Base-by-base conservation (phyloP, 2,888 invertebrate genomes). In the Phyto melanocephala region DNA sequence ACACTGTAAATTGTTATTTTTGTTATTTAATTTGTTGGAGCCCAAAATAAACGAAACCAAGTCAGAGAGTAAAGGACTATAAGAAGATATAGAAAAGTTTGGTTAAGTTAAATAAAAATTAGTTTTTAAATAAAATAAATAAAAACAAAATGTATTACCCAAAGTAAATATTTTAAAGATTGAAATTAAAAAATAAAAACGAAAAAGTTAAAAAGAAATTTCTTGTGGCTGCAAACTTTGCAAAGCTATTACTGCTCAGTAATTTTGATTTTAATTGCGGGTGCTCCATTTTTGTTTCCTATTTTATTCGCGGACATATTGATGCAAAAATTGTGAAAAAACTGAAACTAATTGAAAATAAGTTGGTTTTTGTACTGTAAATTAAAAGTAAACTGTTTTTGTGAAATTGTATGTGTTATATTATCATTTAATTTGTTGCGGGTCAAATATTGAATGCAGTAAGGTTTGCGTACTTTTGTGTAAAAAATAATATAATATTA, bases 51-150 rank as follows among this genome's bases (percentile, higher is more conserved):
- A 40, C 8, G 35, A 35, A 22, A 33, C 37, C 81, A 72, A 85
- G 80, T 83, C 54, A 72, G 74, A 74, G 33, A 40, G 60, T 79
- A 60, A 68, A 54, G 67, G 45, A 77, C 50, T 70, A 74, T 65
- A 74, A 71, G 67, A 37, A 81, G 82, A 54, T 33, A 58, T n/a
- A 68, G n/a, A 77, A 81, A 86, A 84, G 85, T 86, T 82, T 84
- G 86, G 85, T 85, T 85, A 85, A 83, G 80, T 81, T 71, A 56
- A 78, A 70, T 47, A 24, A 40, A 81, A 84, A 79, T 68, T 81
- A 81, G 74, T 77, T 81, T 72, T 45, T 86, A 85, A 71, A 54
- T 71, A 77, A 74, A 58, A 74, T 67, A 77, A 17, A 68, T 50
- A 35, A 40, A 42, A 58, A 47, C 8, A 5, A 42, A 62, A 75